Conservation (phyloP, 2,797 vertebrate species). For the Coracias cyanogaster region DNA sequence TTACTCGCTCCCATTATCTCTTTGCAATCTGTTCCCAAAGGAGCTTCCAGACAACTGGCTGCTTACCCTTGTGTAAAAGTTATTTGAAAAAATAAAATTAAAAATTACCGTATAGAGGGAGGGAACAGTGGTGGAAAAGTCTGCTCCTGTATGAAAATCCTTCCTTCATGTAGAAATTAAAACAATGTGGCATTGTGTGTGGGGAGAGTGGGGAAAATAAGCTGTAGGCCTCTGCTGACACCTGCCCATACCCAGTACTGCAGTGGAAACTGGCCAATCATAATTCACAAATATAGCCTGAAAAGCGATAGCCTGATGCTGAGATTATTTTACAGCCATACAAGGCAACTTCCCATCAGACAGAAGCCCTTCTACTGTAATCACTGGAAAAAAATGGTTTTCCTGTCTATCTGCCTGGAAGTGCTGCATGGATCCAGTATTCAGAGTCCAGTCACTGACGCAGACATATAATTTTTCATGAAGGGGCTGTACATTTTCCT, state of each 20-base stretch:
- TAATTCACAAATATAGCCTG: slow-evolving; percentile 80
- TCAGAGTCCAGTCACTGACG: not conserved
- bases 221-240: slow-evolving; percentile 47
- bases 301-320: slow-evolving; percentile 80
- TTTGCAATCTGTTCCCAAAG: slow-evolving; percentile 75
- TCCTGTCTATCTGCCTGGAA: slow-evolving; percentile 74
- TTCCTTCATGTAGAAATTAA: slow-evolving; percentile 71
- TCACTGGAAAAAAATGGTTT: slow-evolving; percentile 76
- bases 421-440: not conserved
- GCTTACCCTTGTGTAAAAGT: slow-evolving; percentile 77
- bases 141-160: slow-evolving; percentile 54
- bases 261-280: slow-evolving; percentile 49
- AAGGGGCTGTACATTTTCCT: not conserved
- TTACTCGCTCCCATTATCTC: slow-evolving; percentile 77
- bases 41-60: slow-evolving; percentile 72
- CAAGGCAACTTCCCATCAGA: slow-evolving; percentile 76
- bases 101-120: not conserved
- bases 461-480: not conserved
- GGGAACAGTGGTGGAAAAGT: not conserved
- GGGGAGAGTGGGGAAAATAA: slow-evolving; percentile 34
- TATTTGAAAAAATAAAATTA: not conserved
- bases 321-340: slow-evolving; percentile 78
- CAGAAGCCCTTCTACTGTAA: slow-evolving; percentile 74
- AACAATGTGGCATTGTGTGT: slow-evolving; percentile 77
- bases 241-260: not conserved